Evolutionary conservation across 2,888 invertebrate genomes (phyloP), one percentile per base, ranked within the genome.

Genomic region (Oligia strigilis): DNA sequence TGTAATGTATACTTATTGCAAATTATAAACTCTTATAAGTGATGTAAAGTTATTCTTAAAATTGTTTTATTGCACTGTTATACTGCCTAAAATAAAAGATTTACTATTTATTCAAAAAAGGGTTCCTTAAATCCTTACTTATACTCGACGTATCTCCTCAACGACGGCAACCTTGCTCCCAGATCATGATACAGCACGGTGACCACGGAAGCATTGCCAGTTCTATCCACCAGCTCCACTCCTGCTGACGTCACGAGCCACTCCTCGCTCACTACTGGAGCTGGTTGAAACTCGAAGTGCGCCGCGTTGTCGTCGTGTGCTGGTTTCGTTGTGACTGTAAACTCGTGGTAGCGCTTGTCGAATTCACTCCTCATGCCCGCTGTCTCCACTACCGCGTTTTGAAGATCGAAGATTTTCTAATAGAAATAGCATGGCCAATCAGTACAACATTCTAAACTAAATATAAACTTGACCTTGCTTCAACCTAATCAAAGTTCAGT

Each of bases 111-210:
- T 60, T n/a, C 11, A n/a, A 11, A 40, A 65, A 58, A 9, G 1
- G 19, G 11, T 66, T 66, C 82, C 40, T 40, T 40, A 40, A 4
- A 40, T 40, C 6, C 97, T 97, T 95, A 98, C 98, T 97, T 97
- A 85, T 97, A 96, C 91, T 98, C 97, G 8, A 79, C 43, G 46
- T 84, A 95, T 84, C 97, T 97, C 74, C 97, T 97, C 77, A 98
- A 94, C 0, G 97, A 97, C 0, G 98, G 98, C 82, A 98, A 94
- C 88, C 98, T 97, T 8, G 97, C 95, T 13, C 97, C 97, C 79
- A 98, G 93, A 89, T 98, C 98, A 88, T 97, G 97, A 92, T 98
- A 98, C 85, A 97, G 96, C 13, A 98, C 97, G 40, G 97, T 97
- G 17, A 97, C 96, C 1, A 96, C 93, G 0, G 96, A 93, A 6